Evolutionary conservation across 2,797 vertebrate species (phyloP), one percentile per base, ranked within the genome.

Genomic region (Vireo griseus): DNA sequence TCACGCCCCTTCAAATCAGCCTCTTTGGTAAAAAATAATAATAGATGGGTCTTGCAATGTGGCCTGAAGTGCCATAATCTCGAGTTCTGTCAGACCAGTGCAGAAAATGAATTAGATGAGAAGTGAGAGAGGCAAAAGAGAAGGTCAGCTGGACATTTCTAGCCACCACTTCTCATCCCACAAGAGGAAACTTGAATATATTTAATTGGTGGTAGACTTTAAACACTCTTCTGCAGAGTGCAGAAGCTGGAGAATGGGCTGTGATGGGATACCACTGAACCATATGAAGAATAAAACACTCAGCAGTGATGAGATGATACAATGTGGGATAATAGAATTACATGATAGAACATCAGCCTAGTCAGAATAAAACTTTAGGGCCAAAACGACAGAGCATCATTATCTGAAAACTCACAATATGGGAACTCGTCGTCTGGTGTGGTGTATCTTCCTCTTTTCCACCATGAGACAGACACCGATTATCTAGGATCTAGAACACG

Each of bases 1-100:
- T 94, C 94, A 92, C 42, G 47, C 76, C 67, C 73, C 82, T 94
- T 96, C 90, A 82, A 88, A 90, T 92, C 94, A 90, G 58, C 42
- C 62, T 91, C 58, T 86, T 81, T 91, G 79, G 62, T 59, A 88
- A 71, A 90, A 81, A 63, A 63, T 47, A 62, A 82, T 95, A 92
- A 92, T 50, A 69, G 82, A 92, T 9, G 25, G 79, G 66, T 86
- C 79, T 94, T 50, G 47, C 89, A 81, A 44, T 73, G 66, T 19
- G 63, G 62, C 74, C 63, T 12, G 48, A 95, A 91, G 89, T 92
- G 85, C 82, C 73, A 54, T 69, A 50, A 1, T 84, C 87, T 76
- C 14, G 2, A 63, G 35, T 40, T 90, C 82, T 84, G 72, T 75
- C 87, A 94, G 82, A 59, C 33, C 82, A 59, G 4, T 6, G 18